These are phyloP conservation scores for Hystrix cristata DNA, from an alignment of 2,113 vertebrate species.

Conservation along the genomic window DNA sequence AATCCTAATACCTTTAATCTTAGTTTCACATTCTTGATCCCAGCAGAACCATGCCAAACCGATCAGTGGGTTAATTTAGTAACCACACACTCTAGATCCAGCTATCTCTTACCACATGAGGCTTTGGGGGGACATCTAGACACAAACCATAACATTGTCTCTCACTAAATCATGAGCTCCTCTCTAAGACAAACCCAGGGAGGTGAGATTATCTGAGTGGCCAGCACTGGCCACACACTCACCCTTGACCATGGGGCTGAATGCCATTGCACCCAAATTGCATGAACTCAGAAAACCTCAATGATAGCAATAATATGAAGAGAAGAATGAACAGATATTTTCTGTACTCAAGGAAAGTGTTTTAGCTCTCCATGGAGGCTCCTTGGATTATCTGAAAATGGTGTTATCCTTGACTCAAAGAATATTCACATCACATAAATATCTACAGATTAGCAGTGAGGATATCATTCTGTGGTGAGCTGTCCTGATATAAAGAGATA, in stretches of 20 bases:
- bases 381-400: not conserved
- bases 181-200: not conserved
- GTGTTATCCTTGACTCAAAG: constrained; percentile 10
- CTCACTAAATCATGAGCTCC: not conserved
- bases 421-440: constrained; percentile 25
- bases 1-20: no score
- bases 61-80: no score
- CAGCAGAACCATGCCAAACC: no score
- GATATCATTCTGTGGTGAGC: not conserved
- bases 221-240: not conserved
- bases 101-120: no score
- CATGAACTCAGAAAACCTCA: not conserved
- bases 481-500: not conserved
- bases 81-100: no score
- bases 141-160: not conserved
- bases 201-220: not conserved
- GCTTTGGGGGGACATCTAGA: no score
- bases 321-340: not conserved
- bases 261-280: not conserved
- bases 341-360: not conserved
- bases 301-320: not conserved
- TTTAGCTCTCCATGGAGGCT: not conserved
- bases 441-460: not conserved
- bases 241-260: not conserved
- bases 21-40: no score